Evolutionary conservation across 2,888 invertebrate genomes (phyloP).

Genomic region (Temnothorax rugatulus): DNA sequence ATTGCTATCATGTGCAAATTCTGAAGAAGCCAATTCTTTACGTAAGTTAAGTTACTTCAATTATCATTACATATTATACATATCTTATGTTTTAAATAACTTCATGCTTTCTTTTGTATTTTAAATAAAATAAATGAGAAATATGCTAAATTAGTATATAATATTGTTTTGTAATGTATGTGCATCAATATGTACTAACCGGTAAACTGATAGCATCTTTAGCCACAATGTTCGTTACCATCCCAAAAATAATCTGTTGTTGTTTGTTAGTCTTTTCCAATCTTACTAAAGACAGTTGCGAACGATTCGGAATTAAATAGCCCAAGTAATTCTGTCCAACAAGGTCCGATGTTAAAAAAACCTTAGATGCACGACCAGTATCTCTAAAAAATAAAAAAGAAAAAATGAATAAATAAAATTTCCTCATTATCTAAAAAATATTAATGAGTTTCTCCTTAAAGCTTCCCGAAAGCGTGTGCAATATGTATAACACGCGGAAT

Average conservation of each 20-base stretch:
- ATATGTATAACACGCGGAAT: neutral
- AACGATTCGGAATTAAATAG: slow-evolving; percentile 90
- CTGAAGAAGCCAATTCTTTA: slow-evolving; percentile 83
- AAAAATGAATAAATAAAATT: neutral
- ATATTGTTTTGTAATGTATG: neutral
- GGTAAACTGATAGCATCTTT: slow-evolving; percentile 94
- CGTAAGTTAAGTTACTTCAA: slow-evolving; percentile 7
- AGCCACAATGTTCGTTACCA: slow-evolving; percentile 91
- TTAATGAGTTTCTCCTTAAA: neutral
- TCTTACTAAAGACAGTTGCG: slow-evolving; percentile 90
- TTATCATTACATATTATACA: slow-evolving; percentile 15
- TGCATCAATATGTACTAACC: slow-evolving; percentile 85
- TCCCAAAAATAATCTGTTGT: slow-evolving; percentile 92
- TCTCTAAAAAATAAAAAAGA: slow-evolving; percentile 83
- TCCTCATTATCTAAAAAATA: neutral
- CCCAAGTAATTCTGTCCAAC: slow-evolving; percentile 95
- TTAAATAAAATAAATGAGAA: neutral
- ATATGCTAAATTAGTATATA: neutral
- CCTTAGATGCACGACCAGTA: slow-evolving; percentile 90
- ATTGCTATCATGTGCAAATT: slow-evolving; percentile 93
- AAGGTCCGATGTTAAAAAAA: slow-evolving; percentile 94
- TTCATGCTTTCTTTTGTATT: neutral
- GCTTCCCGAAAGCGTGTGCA: neutral
- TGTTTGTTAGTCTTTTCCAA: slow-evolving; percentile 89
- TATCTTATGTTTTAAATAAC: slow-evolving; percentile 24